These are phyloP conservation scores for Diarsia mendica DNA, from an alignment of 2,888 invertebrate species.

Conservation along the genomic window DNA sequence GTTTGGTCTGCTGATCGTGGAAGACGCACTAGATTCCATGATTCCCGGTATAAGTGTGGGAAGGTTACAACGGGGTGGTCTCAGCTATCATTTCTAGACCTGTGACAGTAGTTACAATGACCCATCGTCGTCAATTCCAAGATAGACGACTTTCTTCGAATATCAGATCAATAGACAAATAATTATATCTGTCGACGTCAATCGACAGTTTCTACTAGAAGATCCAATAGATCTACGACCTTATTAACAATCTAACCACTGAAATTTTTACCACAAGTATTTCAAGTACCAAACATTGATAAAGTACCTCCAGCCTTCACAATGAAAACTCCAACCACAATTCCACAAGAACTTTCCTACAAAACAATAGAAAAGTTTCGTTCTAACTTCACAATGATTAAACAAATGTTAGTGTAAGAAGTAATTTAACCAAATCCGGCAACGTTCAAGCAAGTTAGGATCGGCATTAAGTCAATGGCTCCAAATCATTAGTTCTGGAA, in stretches of 20 bases:
- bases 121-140: no score
- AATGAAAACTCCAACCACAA: slow-evolving; percentile 29
- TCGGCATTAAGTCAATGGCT: slow-evolving; percentile 61
- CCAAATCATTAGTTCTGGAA: slow-evolving; percentile 62
- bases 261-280: no score
- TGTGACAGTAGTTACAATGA: background rate
- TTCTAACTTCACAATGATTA: slow-evolving; percentile 53
- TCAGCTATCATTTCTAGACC: background rate
- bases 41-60: no score
- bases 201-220: background rate
- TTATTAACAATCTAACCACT: no score
- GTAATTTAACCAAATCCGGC: slow-evolving; percentile 59
- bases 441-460: slow-evolving; percentile 56
- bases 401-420: slow-evolving; percentile 62
- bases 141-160: no score
- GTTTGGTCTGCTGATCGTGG: no score
- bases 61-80: background rate
- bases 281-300: slow-evolving; percentile 4
- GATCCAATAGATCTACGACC: background rate
- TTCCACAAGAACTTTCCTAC: slow-evolving; percentile 26
- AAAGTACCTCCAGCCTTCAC: slow-evolving; percentile 1
- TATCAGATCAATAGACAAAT: no score
- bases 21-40: no score
- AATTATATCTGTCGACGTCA: no score
- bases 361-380: slow-evolving; percentile 57